Conservation (phyloP, 2,113 vertebrate species). For the Melanerpes aurifrons region DNA sequence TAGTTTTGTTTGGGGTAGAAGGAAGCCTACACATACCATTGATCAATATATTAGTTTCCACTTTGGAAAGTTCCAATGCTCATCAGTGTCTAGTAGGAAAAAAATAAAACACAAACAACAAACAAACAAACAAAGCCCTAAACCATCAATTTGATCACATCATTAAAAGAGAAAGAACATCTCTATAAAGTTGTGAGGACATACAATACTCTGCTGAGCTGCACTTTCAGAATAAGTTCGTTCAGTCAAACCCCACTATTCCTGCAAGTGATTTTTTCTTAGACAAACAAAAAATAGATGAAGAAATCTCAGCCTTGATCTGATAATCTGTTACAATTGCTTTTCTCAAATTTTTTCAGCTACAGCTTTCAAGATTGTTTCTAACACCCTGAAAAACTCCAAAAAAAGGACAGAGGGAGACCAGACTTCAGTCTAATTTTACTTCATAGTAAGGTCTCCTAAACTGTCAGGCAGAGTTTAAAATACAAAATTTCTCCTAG, state of each 20-base stretch:
- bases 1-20: not conserved
- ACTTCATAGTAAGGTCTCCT: not conserved
- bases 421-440: not conserved
- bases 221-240: not conserved
- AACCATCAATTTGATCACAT: not conserved
- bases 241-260: not conserved
- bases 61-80: not conserved
- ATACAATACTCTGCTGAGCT: not conserved
- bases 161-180: slow-evolving; percentile 30
- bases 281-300: not conserved
- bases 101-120: not conserved
- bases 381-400: not conserved
- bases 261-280: not conserved
- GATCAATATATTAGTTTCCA: slow-evolving; percentile 9
- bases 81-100: not conserved
- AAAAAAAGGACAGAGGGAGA: not conserved
- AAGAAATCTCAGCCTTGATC: not conserved
- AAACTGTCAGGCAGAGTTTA: not conserved
- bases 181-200: not conserved
- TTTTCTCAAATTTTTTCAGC: not conserved
- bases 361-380: not conserved
- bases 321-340: not conserved
- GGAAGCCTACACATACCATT: not conserved
- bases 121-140: not conserved
- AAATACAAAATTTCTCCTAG: not conserved